Evolutionary conservation across 2,113 vertebrate species (phyloP), one percentile per base, ranked within the genome.

Genomic region (Lutjanus erythropterus): DNA sequence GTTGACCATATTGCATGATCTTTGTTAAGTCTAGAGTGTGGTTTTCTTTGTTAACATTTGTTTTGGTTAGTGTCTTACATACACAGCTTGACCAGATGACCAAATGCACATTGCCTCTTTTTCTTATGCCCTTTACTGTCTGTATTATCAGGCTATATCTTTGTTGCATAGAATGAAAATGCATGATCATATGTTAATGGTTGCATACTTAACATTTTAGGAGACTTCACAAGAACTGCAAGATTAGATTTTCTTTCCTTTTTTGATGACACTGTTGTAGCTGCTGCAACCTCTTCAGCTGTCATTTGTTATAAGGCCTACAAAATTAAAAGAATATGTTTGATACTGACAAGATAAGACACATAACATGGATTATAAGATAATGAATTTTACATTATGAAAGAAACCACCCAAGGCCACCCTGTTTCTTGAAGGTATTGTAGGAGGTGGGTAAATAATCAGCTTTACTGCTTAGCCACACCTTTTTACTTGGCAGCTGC

Each of bases 51-150:
- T 90, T 91, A 88, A 78, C 77, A 84, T 92, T 91, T 91, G 88
- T 93, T 94, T 94, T 90, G 73, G 79, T 94, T 89, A 88, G 71
- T 93, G 91, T 93, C 65, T 94, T 89, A 84, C 74, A 86, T 90
- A 81, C 16, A 74, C 83, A 86, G 81, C 80, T 83, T 88, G 60
- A 81, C 83, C 68, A 69, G 78, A 86, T 90, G 79, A 89, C 88
- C 88, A 88, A 92, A 91, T 95, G 94, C 93, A 95, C 93, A 93
- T 85, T 71, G 50, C 31, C 29, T 83, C 49, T 44, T 85, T 71
- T 23, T 79, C 21, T 19, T 9, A 65, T 70, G 9, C 27, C 2
- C 0, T 25, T 80, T 37, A 59, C 46, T 62, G 21, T 66, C 19
- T 5, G 44, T 52, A 29, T 52, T 50, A 62, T 78, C 59, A 72